Conservation (phyloP, 1,140 invertebrate species). For the Venturia canescens region DNA sequence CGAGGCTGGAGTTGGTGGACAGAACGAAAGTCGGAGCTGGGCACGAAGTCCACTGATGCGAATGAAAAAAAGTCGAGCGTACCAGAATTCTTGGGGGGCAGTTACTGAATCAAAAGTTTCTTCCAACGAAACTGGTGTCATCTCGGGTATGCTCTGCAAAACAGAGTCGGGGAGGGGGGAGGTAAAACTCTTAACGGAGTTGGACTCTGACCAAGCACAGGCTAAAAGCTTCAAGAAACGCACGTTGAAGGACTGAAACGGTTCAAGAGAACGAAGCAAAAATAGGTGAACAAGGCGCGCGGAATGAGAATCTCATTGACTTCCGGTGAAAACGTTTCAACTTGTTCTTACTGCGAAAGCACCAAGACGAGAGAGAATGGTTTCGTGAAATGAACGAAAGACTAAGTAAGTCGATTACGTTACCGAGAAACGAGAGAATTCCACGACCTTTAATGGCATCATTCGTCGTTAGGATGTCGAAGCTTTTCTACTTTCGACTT, state of each 20-base stretch:
- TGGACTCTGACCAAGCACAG: slow-evolving; percentile 6
- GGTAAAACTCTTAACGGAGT: background rate
- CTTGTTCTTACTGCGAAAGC: background rate
- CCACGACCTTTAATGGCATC: slow-evolving; percentile 42
- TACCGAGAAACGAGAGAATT: slow-evolving; percentile 34
- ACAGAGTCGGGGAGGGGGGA: background rate
- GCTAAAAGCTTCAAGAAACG: background rate
- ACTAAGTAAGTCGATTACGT: slow-evolving; percentile 34
- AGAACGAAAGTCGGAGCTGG: background rate
- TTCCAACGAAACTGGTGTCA: background rate
- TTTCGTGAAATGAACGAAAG: slow-evolving; percentile 23
- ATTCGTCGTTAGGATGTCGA: slow-evolving; percentile 35
- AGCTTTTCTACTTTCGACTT: slow-evolving; percentile 7
- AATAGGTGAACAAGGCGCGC: background rate
- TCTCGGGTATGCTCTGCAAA: background rate
- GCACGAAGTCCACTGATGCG: background rate
- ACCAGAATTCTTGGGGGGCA: background rate
- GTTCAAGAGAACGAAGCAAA: slow-evolving; percentile 10
- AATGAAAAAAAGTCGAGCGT: slow-evolving; percentile 26
- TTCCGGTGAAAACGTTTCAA: slow-evolving; percentile 20
- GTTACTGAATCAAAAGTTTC: slow-evolving; percentile 30
- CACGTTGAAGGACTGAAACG: background rate
- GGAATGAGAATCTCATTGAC: slow-evolving; percentile 33
- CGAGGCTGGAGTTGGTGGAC: background rate
- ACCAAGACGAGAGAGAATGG: background rate